Percentiles rank a stretch among this genome's conserved stretches.
Conservation (phyloP, 2,888 invertebrate species). For the Amphimallon solstitiale region DNA sequence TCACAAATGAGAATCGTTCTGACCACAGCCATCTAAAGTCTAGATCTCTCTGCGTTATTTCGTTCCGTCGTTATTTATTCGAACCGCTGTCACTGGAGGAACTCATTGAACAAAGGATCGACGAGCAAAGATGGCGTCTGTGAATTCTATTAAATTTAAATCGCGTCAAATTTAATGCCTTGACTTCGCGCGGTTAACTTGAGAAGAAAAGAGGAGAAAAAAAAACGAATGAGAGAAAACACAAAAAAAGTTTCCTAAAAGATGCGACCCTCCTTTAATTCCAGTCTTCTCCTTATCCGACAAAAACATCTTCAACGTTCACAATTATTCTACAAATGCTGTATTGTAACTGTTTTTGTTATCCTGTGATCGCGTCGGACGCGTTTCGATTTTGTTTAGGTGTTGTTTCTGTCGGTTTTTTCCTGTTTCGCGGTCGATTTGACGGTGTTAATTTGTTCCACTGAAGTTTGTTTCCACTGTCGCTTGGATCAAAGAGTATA, state of each 20-base stretch:
- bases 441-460: slow-evolving; percentile 22
- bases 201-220: neutral
- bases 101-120: slow-evolving; percentile 22
- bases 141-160: slow-evolving; percentile 55
- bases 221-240: slow-evolving; percentile 38
- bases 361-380: neutral
- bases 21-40: slow-evolving; percentile 22
- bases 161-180: slow-evolving; percentile 55
- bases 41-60: slow-evolving; percentile 23
- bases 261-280: neutral
- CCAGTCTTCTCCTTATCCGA: too few species aligned
- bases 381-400: slow-evolving; percentile 4
- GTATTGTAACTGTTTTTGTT: slow-evolving; percentile 8
- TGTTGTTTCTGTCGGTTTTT: slow-evolving; percentile 18
- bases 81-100: slow-evolving; percentile 21
- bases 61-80: slow-evolving; percentile 28
- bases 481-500: neutral
- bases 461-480: slow-evolving; percentile 3
- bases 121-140: slow-evolving; percentile 27
- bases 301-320: too few species aligned
- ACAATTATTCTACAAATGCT: slow-evolving; percentile 5
- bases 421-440: slow-evolving; percentile 23
- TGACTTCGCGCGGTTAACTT: slow-evolving; percentile 43
- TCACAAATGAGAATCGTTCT: slow-evolving; percentile 6
- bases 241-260: neutral